These are phyloP conservation scores for Leuctra nigra DNA, from an alignment of 2,888 invertebrate genomes.

Conservation along the genomic window DNA sequence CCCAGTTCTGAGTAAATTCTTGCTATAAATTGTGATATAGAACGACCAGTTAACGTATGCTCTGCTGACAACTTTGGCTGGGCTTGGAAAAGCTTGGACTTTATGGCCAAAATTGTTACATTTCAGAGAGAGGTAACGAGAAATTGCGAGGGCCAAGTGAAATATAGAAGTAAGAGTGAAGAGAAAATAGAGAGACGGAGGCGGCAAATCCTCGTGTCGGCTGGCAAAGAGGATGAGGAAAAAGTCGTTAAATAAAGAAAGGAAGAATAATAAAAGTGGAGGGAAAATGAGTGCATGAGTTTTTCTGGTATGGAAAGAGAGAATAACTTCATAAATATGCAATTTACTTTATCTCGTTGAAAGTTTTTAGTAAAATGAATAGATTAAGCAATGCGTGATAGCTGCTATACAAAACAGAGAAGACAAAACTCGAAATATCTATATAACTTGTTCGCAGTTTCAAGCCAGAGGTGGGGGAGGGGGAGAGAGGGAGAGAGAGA, in stretches of 20 bases:
- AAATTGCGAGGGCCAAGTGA: constrained; percentile 6
- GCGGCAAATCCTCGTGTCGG: constrained; percentile 18
- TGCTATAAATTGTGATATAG: constrained; percentile 26
- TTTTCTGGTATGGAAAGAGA: constrained; percentile 20
- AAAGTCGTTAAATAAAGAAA: constrained; percentile 28
- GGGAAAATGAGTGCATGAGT: constrained; percentile 27
- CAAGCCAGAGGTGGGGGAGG: too few species aligned
- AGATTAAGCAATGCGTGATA: constrained; percentile 19
- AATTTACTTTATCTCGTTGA: constrained; percentile 23
- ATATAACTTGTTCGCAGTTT: too few species aligned
- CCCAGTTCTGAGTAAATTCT: constrained; percentile 25
- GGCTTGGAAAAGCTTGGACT: constrained; percentile 2
- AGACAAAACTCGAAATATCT: too few species aligned
- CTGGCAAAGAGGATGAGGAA: constrained; percentile 15
- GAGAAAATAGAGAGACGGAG: constrained; percentile 10
- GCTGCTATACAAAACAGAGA: neutral
- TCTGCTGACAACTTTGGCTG: constrained; percentile 24
- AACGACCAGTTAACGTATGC: constrained; percentile 23
- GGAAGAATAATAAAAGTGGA: constrained; percentile 28
- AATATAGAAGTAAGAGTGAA: constrained; percentile 15
- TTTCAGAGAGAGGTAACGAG: constrained; percentile 20
- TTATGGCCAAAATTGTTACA: constrained; percentile 27
- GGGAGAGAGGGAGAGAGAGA: too few species aligned
- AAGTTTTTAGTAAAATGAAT: constrained; percentile 25
- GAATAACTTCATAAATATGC: constrained; percentile 30